Conservation (phyloP, 2,888 invertebrate genomes). For the Ischnus inquisitorius region DNA sequence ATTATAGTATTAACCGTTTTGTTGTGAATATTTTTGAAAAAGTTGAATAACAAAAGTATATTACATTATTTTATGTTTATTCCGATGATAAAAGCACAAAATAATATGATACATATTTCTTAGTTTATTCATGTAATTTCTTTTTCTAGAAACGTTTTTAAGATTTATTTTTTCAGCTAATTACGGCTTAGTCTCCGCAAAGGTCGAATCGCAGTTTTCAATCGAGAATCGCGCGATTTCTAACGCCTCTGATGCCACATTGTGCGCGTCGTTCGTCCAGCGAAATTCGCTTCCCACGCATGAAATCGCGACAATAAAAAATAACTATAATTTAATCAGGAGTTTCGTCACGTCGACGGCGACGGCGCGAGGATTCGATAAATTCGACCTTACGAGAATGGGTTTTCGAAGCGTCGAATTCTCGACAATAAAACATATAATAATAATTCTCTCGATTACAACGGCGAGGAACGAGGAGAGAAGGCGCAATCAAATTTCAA, state of each 20-base stretch:
- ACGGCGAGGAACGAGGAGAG: slow-evolving; percentile 42
- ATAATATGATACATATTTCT: no score
- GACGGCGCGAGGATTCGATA: slow-evolving; percentile 40
- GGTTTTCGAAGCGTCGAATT: slow-evolving; percentile 4
- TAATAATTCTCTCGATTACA: slow-evolving; percentile 61
- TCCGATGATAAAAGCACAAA: no score
- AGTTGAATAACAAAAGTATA: no score
- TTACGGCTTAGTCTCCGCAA: neutral
- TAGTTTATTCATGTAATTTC: no score
- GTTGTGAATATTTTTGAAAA: no score
- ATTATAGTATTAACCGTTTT: no score
- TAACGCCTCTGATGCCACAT: neutral
- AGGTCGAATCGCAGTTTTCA: neutral
- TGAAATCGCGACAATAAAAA: slow-evolving; percentile 17
- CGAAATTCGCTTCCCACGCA: slow-evolving; percentile 43
- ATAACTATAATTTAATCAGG: slow-evolving; percentile 36
- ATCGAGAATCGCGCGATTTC: neutral
- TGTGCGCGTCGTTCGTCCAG: neutral
- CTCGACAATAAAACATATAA: slow-evolving; percentile 22
- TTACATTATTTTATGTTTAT: no score
- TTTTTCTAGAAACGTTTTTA: neutral
- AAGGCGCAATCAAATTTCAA: slow-evolving; percentile 68
- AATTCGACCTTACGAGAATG: neutral
- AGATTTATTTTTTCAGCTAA: neutral
- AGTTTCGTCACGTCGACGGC: slow-evolving; percentile 21